phyloP scores from a whole-genome alignment of 1,140 invertebrate species.

The Rhyacophila brunnea region DNA sequence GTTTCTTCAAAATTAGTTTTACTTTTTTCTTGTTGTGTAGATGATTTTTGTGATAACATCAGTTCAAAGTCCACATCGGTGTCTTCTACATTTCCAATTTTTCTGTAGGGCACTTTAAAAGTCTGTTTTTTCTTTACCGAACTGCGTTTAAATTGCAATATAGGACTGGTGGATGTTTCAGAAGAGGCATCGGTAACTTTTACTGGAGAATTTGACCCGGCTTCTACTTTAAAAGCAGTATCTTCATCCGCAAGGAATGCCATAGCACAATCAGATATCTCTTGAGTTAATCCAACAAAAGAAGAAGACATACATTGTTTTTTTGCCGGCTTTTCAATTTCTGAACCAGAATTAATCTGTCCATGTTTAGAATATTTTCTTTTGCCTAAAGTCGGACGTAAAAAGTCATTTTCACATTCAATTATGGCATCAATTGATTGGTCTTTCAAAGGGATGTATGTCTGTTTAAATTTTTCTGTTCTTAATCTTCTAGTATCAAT shows the following conservation, averaged over 20 bases:
- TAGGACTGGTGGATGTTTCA: conserved; percentile 48
- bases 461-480: too few species aligned
- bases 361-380: neutral
- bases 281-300: conserved; percentile 25
- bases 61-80: conserved; percentile 19
- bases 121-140: conserved; percentile 42
- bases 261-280: conserved; percentile 44
- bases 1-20: neutral
- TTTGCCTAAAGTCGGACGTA: too few species aligned
- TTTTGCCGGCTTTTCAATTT: neutral
- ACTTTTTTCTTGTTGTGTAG: conserved; percentile 14
- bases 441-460: conserved; percentile 33
- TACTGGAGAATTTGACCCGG: conserved; percentile 39
- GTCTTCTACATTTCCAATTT: conserved; percentile 2
- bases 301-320: too few species aligned
- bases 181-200: conserved; percentile 21
- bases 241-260: conserved; percentile 29
- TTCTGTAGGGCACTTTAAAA: conserved; percentile 38
- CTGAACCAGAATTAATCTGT: neutral
- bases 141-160: conserved; percentile 42
- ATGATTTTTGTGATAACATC: conserved; percentile 31
- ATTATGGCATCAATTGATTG: conserved; percentile 18
- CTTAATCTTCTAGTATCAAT: too few species aligned
- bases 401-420: too few species aligned
- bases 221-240: conserved; percentile 36